Evolutionary conservation across 2,888 invertebrate species (phyloP).

Genomic region (Rotaria macrura): DNA sequence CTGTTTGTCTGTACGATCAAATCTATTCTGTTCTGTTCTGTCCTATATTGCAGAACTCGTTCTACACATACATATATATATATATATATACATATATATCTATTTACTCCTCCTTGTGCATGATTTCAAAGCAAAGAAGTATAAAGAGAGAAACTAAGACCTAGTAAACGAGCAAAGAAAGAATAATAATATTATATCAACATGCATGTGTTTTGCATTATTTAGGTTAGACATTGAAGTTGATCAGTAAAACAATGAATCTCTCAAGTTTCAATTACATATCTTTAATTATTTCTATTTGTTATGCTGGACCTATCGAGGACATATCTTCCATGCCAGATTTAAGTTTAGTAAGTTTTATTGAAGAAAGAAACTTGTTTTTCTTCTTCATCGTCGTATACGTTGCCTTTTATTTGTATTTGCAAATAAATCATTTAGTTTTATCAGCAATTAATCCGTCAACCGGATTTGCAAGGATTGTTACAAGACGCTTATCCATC

Average conservation of each 20-base stretch:
- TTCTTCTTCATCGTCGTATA: no score
- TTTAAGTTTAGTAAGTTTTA: not conserved
- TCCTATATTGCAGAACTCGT: not conserved
- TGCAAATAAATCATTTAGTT: not conserved
- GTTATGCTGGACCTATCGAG: not conserved
- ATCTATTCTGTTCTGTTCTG: not conserved
- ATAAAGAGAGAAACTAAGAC: not conserved
- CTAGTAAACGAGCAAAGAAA: not conserved
- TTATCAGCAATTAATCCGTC: conserved; percentile 17
- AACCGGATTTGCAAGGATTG: not conserved
- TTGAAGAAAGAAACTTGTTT: no score
- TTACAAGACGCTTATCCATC: not conserved
- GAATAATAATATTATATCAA: not conserved
- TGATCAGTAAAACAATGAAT: not conserved
- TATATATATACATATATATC: not conserved
- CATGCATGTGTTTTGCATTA: not conserved
- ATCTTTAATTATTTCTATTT: not conserved
- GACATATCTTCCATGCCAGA: not conserved
- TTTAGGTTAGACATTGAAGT: not conserved
- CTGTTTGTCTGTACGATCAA: not conserved
- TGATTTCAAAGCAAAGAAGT: not conserved
- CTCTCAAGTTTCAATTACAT: not conserved
- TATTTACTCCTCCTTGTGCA: not conserved
- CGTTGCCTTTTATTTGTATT: not conserved
- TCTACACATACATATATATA: not conserved